These are phyloP conservation scores for Eupithecia subfuscata DNA, from an alignment of 2,888 invertebrate species.

Conservation along the genomic window DNA sequence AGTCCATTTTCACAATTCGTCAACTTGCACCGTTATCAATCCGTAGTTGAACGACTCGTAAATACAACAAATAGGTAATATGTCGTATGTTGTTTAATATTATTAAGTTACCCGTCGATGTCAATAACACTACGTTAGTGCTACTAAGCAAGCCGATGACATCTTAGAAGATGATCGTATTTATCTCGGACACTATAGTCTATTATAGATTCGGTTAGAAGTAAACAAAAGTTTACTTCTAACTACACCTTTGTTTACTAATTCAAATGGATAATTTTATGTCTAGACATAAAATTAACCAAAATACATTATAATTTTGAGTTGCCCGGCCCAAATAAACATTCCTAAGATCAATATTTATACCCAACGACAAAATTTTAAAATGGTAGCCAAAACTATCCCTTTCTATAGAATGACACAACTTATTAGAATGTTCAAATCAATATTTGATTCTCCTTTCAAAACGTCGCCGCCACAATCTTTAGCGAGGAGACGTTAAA, in stretches of 20 bases:
- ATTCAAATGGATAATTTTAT: too few relatives aligned
- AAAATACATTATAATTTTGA: not conserved
- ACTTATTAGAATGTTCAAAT: constrained; percentile 63
- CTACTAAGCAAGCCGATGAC: not conserved
- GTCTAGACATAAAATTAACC: not conserved
- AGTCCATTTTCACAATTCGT: too few relatives aligned
- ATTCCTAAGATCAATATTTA: constrained; percentile 28
- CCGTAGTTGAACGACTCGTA: too few relatives aligned
- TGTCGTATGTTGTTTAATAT: too few relatives aligned
- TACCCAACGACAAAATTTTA: constrained; percentile 22
- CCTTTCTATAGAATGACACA: constrained; percentile 71
- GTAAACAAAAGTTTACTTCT: not conserved
- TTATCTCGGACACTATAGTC: not conserved
- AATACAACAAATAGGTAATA: too few relatives aligned
- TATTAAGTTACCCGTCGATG: too few relatives aligned
- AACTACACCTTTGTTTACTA: too few relatives aligned
- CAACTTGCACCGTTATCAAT: too few relatives aligned
- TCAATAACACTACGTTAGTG: not conserved
- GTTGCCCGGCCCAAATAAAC: constrained; percentile 5
- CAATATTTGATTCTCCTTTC: constrained; percentile 66
- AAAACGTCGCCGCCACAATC: constrained; percentile 45
- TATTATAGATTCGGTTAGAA: not conserved
- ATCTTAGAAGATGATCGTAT: not conserved
- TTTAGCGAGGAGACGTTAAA: constrained; percentile 70
- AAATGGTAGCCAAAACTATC: constrained; percentile 56